Evolutionary conservation across 2,888 invertebrate genomes (phyloP), one percentile per base, ranked within the genome.

Genomic region (Drosophila subquinaria): DNA sequence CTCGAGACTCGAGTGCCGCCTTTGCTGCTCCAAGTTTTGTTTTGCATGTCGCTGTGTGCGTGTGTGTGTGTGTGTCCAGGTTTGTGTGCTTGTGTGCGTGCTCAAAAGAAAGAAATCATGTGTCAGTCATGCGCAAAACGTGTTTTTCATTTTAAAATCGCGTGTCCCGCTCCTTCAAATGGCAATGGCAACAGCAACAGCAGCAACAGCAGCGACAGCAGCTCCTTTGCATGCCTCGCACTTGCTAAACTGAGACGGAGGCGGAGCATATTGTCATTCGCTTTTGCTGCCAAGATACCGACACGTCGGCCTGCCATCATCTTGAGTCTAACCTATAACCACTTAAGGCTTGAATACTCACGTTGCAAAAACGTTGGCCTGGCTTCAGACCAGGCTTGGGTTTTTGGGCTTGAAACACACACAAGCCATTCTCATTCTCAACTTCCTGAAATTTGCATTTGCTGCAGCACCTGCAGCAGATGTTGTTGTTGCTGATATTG

Each of bases 81-180:
- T 61, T 47, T 65, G 50, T 59, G 23, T 64, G 38, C 40, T 15
- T 73, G 65, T 73, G 70, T 69, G 52, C 50, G 53, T 55, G 53
- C 51, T 56, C 38, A 59, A 68, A 81, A 76, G 79, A 79, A 87
- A 73, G 76, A 86, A 90, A 84, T 78, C 74, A 82, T 75, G 72
- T 79, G 80, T 73, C 82, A 81, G 90, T 83, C 91, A 91, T 90
- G 90, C 90, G 90, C 91, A 90, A 82, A 90, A 86, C 88, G 63
- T 72, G 88, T 85, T 90, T 70, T 79, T 88, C 80, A 79, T 81
- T 84, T 90, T 88, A 88, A 88, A 87, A 85, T 87, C 88, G 81
- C 81, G 80, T 82, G 76, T 83, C 77, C 76, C 78, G 75, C 78
- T 75, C 77, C 79, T 73, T 72, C 80, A 76, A 74, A 78, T 64